Conservation (phyloP, 1,140 invertebrate genomes). For the Maconellicoccus hirsutus region DNA sequence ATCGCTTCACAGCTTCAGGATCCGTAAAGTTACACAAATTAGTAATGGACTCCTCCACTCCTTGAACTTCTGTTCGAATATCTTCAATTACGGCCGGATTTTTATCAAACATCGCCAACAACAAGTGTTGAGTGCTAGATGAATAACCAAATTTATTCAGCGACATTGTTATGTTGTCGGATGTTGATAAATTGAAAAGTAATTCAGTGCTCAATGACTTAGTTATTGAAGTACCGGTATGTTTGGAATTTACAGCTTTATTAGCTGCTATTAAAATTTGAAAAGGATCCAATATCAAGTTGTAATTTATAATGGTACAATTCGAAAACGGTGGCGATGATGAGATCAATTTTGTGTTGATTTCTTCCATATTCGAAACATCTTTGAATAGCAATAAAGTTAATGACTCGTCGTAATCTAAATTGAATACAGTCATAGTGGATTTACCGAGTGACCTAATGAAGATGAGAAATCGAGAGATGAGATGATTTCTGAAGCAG, state of each 20-base stretch:
- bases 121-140: not conserved
- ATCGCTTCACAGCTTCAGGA: constrained; percentile 39
- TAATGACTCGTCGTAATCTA: not conserved
- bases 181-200: constrained; percentile 52
- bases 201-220: constrained; percentile 52
- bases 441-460: no score
- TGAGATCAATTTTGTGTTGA: not conserved
- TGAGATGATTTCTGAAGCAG: no score
- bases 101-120: constrained; percentile 32
- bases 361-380: constrained; percentile 1
- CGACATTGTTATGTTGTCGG: constrained; percentile 54
- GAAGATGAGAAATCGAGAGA: no score
- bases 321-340: not conserved
- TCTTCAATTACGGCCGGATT: constrained; percentile 29
- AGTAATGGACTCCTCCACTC: constrained; percentile 37
- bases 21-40: constrained; percentile 38
- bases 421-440: not conserved
- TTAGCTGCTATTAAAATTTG: constrained; percentile 55
- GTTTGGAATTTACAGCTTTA: constrained; percentile 45
- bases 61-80: constrained; percentile 38
- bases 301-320: not conserved
- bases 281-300: constrained; percentile 47
- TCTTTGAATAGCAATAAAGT: not conserved
- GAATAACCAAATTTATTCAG: constrained; percentile 45
- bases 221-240: constrained; percentile 42